Conservation (phyloP, 1,140 invertebrate genomes). For the Sitodiplosis mosellana region DNA sequence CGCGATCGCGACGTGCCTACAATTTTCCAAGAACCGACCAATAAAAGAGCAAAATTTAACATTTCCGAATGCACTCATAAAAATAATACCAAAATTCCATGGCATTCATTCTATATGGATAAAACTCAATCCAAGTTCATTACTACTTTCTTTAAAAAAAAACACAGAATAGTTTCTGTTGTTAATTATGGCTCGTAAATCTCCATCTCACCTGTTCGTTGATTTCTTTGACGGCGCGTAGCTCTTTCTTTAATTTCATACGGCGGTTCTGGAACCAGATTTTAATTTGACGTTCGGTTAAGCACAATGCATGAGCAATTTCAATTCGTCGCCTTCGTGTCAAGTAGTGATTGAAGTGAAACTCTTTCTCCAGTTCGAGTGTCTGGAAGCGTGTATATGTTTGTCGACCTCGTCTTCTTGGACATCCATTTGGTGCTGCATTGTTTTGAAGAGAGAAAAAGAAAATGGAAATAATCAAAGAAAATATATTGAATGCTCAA, state of each 20-base stretch:
- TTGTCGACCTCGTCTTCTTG: constrained; percentile 78
- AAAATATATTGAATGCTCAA: too few relatives aligned
- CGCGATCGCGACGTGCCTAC: constrained; percentile 58
- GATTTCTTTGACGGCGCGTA: constrained; percentile 82
- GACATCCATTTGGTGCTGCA: constrained; percentile 91
- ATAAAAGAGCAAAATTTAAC: too few relatives aligned
- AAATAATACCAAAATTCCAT: too few relatives aligned
- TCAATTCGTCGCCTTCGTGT: constrained; percentile 89
- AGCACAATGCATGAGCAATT: constrained; percentile 87
- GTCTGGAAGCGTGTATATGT: constrained; percentile 94
- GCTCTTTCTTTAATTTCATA: constrained; percentile 96
- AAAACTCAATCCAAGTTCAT: too few relatives aligned
- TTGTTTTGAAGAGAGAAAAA: constrained; percentile 16
- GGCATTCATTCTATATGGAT: too few relatives aligned
- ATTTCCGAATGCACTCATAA: too few relatives aligned
- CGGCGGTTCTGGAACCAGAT: constrained; percentile 95
- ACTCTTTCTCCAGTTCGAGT: constrained; percentile 91
- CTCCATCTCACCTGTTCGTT: constrained; percentile 56
- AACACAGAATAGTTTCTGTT: too few relatives aligned
- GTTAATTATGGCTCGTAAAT: too few relatives aligned
- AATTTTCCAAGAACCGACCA: neutral
- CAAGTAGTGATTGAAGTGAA: constrained; percentile 96
- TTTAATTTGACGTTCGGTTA: constrained; percentile 93
- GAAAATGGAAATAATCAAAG: neutral
- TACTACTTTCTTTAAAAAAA: too few relatives aligned